These are phyloP conservation scores for Corythornis vintsioides DNA, from an alignment of 2,113 vertebrate species.

Conservation along the genomic window DNA sequence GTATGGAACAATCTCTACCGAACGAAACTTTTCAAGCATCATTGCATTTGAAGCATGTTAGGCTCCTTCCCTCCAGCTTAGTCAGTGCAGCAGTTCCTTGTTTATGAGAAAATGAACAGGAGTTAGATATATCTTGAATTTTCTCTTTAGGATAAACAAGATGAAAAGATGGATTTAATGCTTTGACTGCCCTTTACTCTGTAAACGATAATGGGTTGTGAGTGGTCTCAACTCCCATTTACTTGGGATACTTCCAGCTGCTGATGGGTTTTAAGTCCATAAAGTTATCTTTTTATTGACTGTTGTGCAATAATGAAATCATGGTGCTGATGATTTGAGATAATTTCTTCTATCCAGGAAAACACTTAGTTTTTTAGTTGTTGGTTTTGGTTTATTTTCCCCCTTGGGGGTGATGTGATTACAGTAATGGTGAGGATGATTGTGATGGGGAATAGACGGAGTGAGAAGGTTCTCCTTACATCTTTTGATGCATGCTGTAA, in stretches of 20 bases:
- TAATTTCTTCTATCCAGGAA: not conserved
- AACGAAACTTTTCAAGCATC: constrained; percentile 12
- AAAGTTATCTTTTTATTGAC: not conserved
- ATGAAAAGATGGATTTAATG: not conserved
- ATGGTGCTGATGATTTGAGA: not conserved
- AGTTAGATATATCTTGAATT: not conserved
- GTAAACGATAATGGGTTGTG: not conserved
- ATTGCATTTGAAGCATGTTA: constrained; percentile 35
- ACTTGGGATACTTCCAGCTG: not conserved
- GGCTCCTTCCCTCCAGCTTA: not conserved
- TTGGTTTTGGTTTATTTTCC: not conserved
- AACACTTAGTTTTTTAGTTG: not conserved
- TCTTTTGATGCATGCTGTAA: accelerated
- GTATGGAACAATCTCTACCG: not conserved
- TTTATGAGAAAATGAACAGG: constrained; percentile 42
- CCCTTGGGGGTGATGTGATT: not conserved
- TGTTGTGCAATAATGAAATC: not conserved
- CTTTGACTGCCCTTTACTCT: not conserved
- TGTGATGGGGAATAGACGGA: not conserved
- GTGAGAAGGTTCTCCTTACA: not conserved
- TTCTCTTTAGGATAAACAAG: constrained; percentile 27
- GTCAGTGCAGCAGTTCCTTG: not conserved
- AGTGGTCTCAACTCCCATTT: not conserved
- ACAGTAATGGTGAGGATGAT: not conserved
- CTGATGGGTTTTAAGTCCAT: not conserved